Conservation (phyloP, 2,888 invertebrate genomes). For the Aricia artaxerxes region DNA sequence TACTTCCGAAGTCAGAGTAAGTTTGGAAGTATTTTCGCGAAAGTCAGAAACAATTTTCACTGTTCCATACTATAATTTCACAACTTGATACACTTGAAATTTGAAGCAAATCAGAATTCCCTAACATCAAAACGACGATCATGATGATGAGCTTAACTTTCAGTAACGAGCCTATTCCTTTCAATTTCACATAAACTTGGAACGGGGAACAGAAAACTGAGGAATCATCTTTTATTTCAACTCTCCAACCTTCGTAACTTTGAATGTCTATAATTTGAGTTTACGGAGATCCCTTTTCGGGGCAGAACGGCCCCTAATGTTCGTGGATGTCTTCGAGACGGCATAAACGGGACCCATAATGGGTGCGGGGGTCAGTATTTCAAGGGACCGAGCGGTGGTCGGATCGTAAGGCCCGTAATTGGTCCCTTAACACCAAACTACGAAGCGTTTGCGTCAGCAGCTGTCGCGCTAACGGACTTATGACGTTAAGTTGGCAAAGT, state of each 20-base stretch:
- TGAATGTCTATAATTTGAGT: conserved; percentile 37
- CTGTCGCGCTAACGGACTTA: conserved; percentile 37
- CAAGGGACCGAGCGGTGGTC: conserved; percentile 53
- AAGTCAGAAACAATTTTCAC: background rate
- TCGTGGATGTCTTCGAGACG: conserved; percentile 66
- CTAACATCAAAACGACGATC: background rate
- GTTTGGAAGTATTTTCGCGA: conserved; percentile 1
- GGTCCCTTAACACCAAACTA: conserved; percentile 56
- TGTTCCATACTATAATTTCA: background rate
- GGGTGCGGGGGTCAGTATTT: conserved; percentile 72
- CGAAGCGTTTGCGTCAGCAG: conserved; percentile 42
- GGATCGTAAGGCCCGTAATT: conserved; percentile 60
- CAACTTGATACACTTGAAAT: background rate
- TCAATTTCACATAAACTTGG: conserved; percentile 13
- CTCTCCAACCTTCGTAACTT: conserved; percentile 33
- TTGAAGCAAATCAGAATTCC: background rate
- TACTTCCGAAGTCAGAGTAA: conserved; percentile 4
- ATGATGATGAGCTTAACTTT: background rate
- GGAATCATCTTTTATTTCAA: conserved; percentile 25
- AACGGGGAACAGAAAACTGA: conserved; percentile 13
- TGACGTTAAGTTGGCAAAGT: conserved; percentile 32
- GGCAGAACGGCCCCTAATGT: conserved; percentile 58
- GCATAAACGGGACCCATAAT: conserved; percentile 62
- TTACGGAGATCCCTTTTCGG: conserved; percentile 48
- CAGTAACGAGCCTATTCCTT: conserved; percentile 15